phyloP scores from a whole-genome alignment of 2,113 vertebrate species.

The Silurus asotus region DNA sequence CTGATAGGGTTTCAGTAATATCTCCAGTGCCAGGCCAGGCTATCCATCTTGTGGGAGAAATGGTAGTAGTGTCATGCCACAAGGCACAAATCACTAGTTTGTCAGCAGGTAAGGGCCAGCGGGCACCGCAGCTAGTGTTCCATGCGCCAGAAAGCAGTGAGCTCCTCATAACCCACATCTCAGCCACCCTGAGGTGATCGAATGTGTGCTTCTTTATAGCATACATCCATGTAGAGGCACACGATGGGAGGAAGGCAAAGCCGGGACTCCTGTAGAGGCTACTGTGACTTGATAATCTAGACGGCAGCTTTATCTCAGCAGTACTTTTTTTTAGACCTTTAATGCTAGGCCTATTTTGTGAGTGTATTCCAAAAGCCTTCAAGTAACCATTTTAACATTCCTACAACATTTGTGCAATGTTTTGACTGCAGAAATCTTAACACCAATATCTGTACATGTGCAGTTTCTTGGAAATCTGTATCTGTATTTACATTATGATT shows the following conservation, averaged over 20 bases:
- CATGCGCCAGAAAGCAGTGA: constrained; percentile 49
- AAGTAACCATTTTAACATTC: background rate
- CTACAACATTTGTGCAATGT: background rate
- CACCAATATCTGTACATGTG: background rate
- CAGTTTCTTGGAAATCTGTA: background rate
- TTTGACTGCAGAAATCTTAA: background rate
- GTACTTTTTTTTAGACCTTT: background rate
- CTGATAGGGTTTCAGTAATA: constrained; percentile 53
- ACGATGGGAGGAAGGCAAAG: background rate
- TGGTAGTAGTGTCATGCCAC: constrained; percentile 36
- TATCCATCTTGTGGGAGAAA: constrained; percentile 44
- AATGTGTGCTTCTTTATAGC: constrained; percentile 38
- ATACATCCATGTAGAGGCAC: constrained; percentile 30
- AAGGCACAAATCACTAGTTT: constrained; percentile 55
- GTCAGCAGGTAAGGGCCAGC: constrained; percentile 32
- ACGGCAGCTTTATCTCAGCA: background rate
- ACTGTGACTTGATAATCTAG: background rate
- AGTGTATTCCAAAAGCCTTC: background rate
- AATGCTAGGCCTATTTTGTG: background rate
- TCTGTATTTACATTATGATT: background rate
- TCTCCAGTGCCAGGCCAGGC: constrained; percentile 33
- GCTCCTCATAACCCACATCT: constrained; percentile 18
- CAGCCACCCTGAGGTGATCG: constrained; percentile 40
- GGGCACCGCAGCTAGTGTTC: constrained; percentile 52
- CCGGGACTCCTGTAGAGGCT: background rate